These are phyloP conservation scores for Sylvilagus bachmani DNA, from an alignment of 2,113 vertebrate species.

Conservation along the genomic window DNA sequence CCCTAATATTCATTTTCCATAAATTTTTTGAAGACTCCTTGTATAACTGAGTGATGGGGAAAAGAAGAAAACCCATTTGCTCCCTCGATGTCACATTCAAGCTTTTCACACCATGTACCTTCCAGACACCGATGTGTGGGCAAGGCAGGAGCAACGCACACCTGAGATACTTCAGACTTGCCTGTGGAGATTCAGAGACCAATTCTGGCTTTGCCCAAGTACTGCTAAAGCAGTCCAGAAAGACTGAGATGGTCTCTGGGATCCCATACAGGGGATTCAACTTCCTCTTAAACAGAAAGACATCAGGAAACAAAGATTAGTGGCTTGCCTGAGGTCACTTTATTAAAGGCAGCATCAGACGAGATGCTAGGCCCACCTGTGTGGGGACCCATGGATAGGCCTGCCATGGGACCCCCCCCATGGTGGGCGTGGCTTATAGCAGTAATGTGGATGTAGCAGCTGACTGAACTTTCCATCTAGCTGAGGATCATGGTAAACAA, in stretches of 20 bases:
- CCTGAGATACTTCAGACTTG: background rate
- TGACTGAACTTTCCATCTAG: too few relatives aligned
- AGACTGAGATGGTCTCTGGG: background rate
- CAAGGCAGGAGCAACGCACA: background rate
- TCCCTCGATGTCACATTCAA: background rate
- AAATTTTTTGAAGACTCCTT: too few relatives aligned
- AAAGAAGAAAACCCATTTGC: constrained; percentile 27
- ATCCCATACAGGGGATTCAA: background rate
- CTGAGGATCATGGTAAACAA: too few relatives aligned
- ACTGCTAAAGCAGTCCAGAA: background rate
- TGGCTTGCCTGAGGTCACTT: background rate
- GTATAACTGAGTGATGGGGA: background rate
- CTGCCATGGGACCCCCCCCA: too few relatives aligned
- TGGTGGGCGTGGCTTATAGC: too few relatives aligned
- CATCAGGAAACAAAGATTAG: background rate
- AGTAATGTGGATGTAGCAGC: too few relatives aligned
- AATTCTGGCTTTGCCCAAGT: background rate
- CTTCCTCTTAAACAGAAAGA: background rate
- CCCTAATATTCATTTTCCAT: too few relatives aligned
- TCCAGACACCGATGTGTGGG: background rate
- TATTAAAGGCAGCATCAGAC: background rate
- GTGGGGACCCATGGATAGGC: too few relatives aligned
- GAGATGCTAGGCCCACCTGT: too few relatives aligned
- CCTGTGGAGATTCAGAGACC: background rate
- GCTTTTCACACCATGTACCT: background rate